phyloP scores from a whole-genome alignment of 2,113 vertebrate genomes.

The Archocentrus centrarchus region DNA sequence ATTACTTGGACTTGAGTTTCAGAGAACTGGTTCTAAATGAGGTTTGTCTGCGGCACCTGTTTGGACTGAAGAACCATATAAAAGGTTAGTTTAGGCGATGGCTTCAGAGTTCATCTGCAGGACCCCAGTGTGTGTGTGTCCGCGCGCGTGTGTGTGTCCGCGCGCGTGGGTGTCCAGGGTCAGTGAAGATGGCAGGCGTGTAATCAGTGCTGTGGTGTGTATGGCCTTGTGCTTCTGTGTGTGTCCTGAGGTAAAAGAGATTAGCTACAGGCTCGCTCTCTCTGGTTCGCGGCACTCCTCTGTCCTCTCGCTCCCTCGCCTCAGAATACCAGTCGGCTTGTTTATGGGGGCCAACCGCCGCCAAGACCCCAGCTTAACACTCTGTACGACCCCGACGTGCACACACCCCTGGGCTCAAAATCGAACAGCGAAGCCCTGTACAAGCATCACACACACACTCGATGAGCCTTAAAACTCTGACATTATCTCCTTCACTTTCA shows the following conservation, averaged over 20 bases:
- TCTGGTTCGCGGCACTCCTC: slow-evolving; percentile 36
- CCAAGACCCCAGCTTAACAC: slow-evolving; percentile 66
- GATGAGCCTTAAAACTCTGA: not conserved
- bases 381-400: slow-evolving; percentile 63
- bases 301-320: slow-evolving; percentile 51
- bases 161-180: slow-evolving; percentile 29
- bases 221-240: slow-evolving; percentile 45
- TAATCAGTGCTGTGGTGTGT: slow-evolving; percentile 59
- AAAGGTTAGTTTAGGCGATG: slow-evolving; percentile 22
- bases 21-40: too few species aligned
- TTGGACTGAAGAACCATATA: not conserved
- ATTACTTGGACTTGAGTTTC: too few species aligned
- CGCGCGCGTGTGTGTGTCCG: too few species aligned
- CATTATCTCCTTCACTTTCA: not conserved
- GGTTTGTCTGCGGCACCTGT: accelerated
- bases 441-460: slow-evolving; percentile 8
- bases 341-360: slow-evolving; percentile 68
- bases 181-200: slow-evolving; percentile 67
- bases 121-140: not conserved
- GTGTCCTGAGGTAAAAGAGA: slow-evolving; percentile 60
- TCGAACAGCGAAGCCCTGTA: slow-evolving; percentile 29
- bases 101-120: slow-evolving; percentile 7
- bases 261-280: slow-evolving; percentile 59
- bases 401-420: slow-evolving; percentile 46
- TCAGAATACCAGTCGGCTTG: slow-evolving; percentile 58